Evolutionary conservation across 2,113 vertebrate species (phyloP).

Genomic region (Phylloscopus trochiloides): DNA sequence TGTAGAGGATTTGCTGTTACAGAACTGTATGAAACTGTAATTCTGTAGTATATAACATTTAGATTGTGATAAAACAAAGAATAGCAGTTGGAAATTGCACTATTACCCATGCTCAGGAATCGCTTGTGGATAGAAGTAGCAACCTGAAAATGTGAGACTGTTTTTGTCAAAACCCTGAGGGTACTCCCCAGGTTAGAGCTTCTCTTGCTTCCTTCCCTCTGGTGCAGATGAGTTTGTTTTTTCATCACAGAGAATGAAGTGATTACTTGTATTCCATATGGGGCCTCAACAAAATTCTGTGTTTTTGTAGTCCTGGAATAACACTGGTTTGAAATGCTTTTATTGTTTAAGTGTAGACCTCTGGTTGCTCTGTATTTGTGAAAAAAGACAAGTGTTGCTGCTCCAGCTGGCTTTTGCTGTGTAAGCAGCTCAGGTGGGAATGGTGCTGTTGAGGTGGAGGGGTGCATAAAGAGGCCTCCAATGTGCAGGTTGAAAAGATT

Average conservation of each 20-base stretch:
- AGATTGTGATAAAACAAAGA: not conserved
- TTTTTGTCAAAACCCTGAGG: not conserved
- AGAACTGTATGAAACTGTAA: not conserved
- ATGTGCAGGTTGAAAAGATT: not conserved
- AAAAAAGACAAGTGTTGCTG: not conserved
- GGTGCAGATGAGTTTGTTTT: not conserved
- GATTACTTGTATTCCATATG: not conserved
- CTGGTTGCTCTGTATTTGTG: not conserved
- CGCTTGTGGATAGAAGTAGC: not conserved
- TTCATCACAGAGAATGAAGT: not conserved
- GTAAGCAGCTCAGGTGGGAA: not conserved
- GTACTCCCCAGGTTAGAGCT: not conserved
- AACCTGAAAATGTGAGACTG: not conserved
- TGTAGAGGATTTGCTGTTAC: not conserved
- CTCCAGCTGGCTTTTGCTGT: not conserved
- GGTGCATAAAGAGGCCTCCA: not conserved
- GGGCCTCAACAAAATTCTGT: not conserved
- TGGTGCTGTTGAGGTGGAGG: not conserved
- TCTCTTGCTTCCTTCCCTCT: not conserved
- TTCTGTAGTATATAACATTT: not conserved
- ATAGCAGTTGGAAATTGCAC: not conserved
- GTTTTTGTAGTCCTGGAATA: not conserved
- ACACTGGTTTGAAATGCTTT: not conserved
- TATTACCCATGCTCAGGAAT: not conserved
- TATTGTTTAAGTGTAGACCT: not conserved